Percentiles rank a stretch among this genome's conserved stretches.
Evolutionary conservation across 2,113 vertebrate species (phyloP).

Genomic region (Leptobrachium leishanense): DNA sequence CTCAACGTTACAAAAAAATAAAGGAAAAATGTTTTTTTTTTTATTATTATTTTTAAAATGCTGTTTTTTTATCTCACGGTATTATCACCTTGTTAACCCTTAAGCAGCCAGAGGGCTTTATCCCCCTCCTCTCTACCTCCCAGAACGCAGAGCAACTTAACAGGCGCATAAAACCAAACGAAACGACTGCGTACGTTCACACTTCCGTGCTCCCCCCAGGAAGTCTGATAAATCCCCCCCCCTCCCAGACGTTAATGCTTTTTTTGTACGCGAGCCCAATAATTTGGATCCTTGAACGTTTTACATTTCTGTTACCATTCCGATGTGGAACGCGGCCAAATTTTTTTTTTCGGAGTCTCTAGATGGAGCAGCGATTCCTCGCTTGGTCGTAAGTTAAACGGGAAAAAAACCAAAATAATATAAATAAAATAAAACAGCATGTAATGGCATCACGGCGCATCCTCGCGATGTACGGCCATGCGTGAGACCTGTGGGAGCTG

Average conservation of each 20-base stretch:
- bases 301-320: conserved; percentile 23
- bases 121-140: too few species aligned
- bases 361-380: neutral
- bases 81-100: conserved; percentile 9
- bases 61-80: neutral
- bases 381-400: conserved; percentile 15
- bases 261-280: conserved; percentile 4
- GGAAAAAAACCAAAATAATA: neutral
- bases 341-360: neutral
- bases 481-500: neutral
- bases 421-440: too few species aligned
- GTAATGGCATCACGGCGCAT: neutral
- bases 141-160: too few species aligned
- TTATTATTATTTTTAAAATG: neutral
- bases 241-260: conserved; percentile 2
- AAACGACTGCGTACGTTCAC: neutral
- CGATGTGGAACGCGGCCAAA: neutral
- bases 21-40: neutral
- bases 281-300: neutral
- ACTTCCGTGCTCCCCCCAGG: neutral
- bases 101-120: too few species aligned
- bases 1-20: neutral
- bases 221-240: neutral
- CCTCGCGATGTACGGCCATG: neutral
- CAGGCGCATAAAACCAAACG: neutral